These are phyloP conservation scores for Drosophila nigritarsus DNA, from an alignment of 2,888 invertebrate species.

Conservation along the genomic window DNA sequence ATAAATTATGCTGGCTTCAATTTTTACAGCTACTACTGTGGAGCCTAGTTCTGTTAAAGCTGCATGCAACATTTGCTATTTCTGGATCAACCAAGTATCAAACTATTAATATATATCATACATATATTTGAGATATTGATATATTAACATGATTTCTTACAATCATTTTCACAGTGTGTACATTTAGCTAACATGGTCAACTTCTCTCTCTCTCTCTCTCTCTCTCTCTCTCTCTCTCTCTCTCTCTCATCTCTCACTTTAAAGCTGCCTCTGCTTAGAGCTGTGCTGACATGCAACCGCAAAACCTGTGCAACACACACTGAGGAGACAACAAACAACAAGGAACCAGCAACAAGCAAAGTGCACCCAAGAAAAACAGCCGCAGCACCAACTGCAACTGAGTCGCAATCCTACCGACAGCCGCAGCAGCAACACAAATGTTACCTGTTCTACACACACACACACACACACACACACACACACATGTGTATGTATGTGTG, in stretches of 20 bases:
- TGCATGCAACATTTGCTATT: not conserved
- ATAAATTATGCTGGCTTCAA: not conserved
- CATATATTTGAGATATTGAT: not conserved
- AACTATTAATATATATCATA: not conserved
- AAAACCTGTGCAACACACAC: conserved; percentile 49
- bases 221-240: not conserved
- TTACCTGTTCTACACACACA: conserved; percentile 48
- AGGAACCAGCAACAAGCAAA: not conserved
- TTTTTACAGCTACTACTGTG: not conserved
- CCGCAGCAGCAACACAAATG: conserved; percentile 25
- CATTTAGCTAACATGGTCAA: conserved; percentile 20
- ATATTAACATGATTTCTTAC: not conserved
- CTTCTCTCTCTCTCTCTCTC: not conserved
- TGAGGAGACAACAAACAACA: conserved; percentile 20
- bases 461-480: conserved; percentile 4
- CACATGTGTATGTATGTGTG: not conserved
- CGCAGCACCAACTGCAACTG: conserved; percentile 25
- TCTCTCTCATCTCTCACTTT: not conserved
- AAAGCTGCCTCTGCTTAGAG: not conserved
- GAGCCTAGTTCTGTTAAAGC: not conserved
- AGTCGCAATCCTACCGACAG: conserved; percentile 31
- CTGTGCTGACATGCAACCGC: conserved; percentile 39
- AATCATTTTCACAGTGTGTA: conserved; percentile 18
- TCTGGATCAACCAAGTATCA: not conserved
- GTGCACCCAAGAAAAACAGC: conserved; percentile 32